Conservation (phyloP, 2,888 invertebrate genomes). For the Liodrosophila aerea region DNA sequence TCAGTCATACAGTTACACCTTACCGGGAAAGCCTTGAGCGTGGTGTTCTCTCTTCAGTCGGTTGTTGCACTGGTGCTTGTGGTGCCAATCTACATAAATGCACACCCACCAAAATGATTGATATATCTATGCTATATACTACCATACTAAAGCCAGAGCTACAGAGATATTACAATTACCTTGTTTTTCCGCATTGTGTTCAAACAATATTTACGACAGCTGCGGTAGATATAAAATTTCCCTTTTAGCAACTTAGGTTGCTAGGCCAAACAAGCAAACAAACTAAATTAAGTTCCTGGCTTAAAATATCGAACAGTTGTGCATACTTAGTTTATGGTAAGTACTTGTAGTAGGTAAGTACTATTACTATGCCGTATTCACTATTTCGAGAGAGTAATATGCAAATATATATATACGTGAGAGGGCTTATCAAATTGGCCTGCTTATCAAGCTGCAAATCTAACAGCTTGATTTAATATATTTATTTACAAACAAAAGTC, state of each 20-base stretch:
- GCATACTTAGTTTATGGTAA: conserved; percentile 6
- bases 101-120: conserved; percentile 27
- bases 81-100: conserved; percentile 24
- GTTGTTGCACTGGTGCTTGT: conserved; percentile 47
- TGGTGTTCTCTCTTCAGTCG: conserved; percentile 34
- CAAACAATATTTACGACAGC: conserved; percentile 53
- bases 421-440: conserved; percentile 54
- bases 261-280: neutral
- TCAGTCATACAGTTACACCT: conserved; percentile 2
- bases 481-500: conserved; percentile 57
- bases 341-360: conserved; percentile 32
- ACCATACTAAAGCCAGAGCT: too few relatives aligned
- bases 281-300: conserved; percentile 29
- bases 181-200: conserved; percentile 48
- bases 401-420: conserved; percentile 54
- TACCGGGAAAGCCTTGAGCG: conserved; percentile 38
- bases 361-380: conserved; percentile 22
- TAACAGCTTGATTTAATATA: conserved; percentile 70
- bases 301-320: conserved; percentile 35
- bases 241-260: neutral
- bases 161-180: conserved; percentile 31
- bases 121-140: conserved; percentile 40
- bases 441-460: conserved; percentile 58
- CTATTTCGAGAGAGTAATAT: conserved; percentile 38
- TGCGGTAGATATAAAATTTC: conserved; percentile 24